These are phyloP conservation scores for Triops cancriformis DNA, from an alignment of 1,140 invertebrate species.

Conservation along the genomic window DNA sequence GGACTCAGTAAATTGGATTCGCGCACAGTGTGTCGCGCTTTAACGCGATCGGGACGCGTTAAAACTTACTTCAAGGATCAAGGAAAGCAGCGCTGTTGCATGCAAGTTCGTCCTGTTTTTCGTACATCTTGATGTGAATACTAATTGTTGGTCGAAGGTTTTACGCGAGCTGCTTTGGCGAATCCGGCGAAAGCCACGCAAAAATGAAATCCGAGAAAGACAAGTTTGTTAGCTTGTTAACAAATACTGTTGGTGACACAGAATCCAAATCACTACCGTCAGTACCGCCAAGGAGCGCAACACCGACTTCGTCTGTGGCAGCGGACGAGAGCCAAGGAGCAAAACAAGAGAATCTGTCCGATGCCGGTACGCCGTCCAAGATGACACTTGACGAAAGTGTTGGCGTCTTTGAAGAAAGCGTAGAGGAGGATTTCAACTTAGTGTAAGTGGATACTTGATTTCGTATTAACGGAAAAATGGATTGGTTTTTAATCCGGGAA, in stretches of 20 bases:
- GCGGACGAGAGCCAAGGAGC: not conserved
- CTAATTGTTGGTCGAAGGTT: not conserved
- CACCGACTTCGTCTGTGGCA: not conserved
- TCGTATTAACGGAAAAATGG: not conserved
- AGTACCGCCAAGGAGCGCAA: not conserved
- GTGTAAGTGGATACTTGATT: not conserved
- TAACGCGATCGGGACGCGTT: slow-evolving; percentile 38
- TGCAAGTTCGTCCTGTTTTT: slow-evolving; percentile 37
- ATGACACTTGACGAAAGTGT: slow-evolving; percentile 37
- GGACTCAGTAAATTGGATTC: slow-evolving; percentile 46
- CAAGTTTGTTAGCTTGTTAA: not conserved
- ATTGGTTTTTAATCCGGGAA: not conserved
- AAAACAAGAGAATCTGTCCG: not conserved
- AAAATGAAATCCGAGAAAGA: slow-evolving; percentile 1
- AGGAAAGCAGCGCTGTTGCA: slow-evolving; percentile 46
- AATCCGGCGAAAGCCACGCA: not conserved
- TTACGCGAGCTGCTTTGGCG: not conserved
- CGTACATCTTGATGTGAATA: not conserved
- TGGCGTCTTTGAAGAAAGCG: slow-evolving; percentile 35
- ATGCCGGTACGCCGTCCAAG: not conserved
- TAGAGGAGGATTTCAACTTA: not conserved
- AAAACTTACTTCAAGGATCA: slow-evolving; percentile 46
- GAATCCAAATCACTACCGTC: not conserved
- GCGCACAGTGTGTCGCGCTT: slow-evolving; percentile 43
- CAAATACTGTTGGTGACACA: not conserved